Percentiles rank a stretch among this genome's conserved stretches.
phyloP scores from a whole-genome alignment of 2,888 invertebrate species.

The Meiosimyza platycephala region DNA sequence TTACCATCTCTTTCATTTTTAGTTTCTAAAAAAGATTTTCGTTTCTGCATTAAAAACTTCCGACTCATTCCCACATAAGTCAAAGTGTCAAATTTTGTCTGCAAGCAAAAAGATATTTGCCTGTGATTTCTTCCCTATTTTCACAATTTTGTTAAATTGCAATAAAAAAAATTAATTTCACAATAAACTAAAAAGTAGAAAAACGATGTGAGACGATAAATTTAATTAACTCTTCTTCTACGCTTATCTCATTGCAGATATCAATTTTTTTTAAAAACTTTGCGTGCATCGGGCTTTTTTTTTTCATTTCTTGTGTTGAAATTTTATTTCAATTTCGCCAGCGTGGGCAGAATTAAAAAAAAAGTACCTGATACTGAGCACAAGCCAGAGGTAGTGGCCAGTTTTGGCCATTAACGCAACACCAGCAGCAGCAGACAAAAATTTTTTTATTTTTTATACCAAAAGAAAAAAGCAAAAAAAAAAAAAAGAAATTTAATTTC shows the following conservation, averaged over 20 bases:
- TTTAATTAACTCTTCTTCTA: neutral
- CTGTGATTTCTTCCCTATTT: constrained; percentile 20
- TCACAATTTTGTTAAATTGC: constrained; percentile 3
- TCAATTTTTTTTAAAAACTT: constrained; percentile 13
- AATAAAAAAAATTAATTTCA: constrained; percentile 21
- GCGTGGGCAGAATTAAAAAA: constrained; percentile 47
- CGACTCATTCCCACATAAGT: constrained; percentile 6
- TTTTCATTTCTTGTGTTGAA: constrained; percentile 33
- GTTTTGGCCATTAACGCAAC: constrained; percentile 41
- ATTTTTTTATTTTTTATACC: constrained; percentile 21
- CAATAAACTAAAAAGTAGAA: constrained; percentile 5
- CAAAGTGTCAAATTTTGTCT: constrained; percentile 1
- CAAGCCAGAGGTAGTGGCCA: constrained; percentile 47
- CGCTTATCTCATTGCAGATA: constrained; percentile 25
- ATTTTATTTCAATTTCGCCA: constrained; percentile 44
- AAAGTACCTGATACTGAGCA: constrained; percentile 51
- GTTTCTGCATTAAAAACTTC: neutral
- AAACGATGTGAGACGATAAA: constrained; percentile 26
- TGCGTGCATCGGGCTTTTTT: constrained; percentile 15
- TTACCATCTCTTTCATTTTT: too few relatives aligned
- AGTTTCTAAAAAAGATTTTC: neutral
- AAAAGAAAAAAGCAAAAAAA: constrained; percentile 1
- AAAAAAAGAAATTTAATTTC: constrained; percentile 1
- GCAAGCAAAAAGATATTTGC: constrained; percentile 16
- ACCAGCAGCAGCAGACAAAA: constrained; percentile 9